Conservation (phyloP, 1,140 invertebrate genomes). For the Dreissena polymorpha region DNA sequence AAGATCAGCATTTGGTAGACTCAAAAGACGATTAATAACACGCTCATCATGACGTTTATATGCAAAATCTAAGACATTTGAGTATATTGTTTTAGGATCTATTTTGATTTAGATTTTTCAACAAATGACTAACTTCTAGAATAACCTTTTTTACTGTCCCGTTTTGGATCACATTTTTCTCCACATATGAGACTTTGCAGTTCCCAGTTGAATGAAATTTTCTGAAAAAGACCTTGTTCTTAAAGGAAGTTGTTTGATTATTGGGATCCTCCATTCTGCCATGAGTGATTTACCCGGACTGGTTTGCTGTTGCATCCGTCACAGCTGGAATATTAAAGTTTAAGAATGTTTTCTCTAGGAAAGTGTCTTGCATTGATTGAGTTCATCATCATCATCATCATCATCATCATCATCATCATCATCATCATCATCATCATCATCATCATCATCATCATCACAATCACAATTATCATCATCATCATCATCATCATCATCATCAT, state of each 20-base stretch:
- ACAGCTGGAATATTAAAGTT: too few species aligned
- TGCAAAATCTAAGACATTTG: not conserved
- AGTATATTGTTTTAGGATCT: not conserved
- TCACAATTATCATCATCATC: too few species aligned
- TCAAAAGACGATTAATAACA: not conserved
- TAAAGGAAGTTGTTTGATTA: not conserved
- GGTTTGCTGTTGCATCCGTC: too few species aligned
- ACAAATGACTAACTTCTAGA: conserved; percentile 19
- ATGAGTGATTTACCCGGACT: too few species aligned
- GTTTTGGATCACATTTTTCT: conserved; percentile 1
- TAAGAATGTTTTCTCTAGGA: too few species aligned
- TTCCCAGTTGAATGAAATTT: conserved; percentile 13
- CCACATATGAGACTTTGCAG: conserved; percentile 13
- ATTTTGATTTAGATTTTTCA: not conserved
- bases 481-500: too few species aligned
- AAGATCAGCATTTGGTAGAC: conserved; percentile 13
- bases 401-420: too few species aligned
- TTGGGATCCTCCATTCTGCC: too few species aligned
- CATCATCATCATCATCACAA: too few species aligned
- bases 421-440: too few species aligned
- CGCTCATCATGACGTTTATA: not conserved
- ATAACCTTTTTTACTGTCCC: conserved; percentile 1
- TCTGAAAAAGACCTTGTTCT: not conserved
- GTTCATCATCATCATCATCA: too few species aligned
- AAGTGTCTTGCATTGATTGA: too few species aligned